A percentile compares a stretch with the other conserved stretches of the same genome.
Conservation (phyloP, 2,888 invertebrate species). For the Hypselothyrea guttata region DNA sequence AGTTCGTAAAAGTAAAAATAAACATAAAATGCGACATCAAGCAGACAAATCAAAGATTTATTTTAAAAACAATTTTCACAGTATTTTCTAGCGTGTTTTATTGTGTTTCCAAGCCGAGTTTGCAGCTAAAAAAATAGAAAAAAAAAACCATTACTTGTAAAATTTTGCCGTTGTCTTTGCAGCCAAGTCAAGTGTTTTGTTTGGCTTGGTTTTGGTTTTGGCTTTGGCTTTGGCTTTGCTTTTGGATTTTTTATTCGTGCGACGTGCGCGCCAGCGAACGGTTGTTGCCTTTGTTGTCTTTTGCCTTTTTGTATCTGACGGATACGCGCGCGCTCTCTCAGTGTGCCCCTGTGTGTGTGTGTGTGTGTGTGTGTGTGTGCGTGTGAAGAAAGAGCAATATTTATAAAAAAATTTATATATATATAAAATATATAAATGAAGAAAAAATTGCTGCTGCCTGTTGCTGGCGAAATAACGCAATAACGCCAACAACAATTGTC, state of each 20-base stretch:
- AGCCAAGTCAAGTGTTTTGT: constrained; percentile 64
- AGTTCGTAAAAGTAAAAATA: constrained; percentile 17
- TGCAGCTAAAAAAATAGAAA: constrained; percentile 30
- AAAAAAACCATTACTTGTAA: constrained; percentile 22
- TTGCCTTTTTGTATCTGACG: constrained; percentile 56
- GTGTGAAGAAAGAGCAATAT: constrained; percentile 75
- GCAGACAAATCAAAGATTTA: neutral
- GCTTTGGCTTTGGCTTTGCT: constrained; percentile 38
- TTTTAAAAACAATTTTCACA: constrained; percentile 16
- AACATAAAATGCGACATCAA: neutral
- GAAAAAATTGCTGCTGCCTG: constrained; percentile 24
- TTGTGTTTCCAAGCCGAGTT: constrained; percentile 11
- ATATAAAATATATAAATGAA: constrained; percentile 12
- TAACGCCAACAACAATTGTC: constrained; percentile 64
- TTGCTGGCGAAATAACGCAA: constrained; percentile 54
- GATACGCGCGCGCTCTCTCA: constrained; percentile 53
- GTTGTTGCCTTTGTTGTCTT: constrained; percentile 68
- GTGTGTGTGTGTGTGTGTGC: constrained; percentile 32
- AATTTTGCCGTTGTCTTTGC: constrained; percentile 29
- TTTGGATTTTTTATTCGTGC: constrained; percentile 64
- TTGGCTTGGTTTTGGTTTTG: constrained; percentile 35
- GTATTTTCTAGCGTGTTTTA: constrained; percentile 1
- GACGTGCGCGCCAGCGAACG: constrained; percentile 73
- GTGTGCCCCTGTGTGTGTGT: constrained; percentile 1
- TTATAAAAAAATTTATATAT: constrained; percentile 43